These are phyloP conservation scores for Enteromius radiatus DNA, from an alignment of 2,797 vertebrate genomes.

Conservation along the genomic window DNA sequence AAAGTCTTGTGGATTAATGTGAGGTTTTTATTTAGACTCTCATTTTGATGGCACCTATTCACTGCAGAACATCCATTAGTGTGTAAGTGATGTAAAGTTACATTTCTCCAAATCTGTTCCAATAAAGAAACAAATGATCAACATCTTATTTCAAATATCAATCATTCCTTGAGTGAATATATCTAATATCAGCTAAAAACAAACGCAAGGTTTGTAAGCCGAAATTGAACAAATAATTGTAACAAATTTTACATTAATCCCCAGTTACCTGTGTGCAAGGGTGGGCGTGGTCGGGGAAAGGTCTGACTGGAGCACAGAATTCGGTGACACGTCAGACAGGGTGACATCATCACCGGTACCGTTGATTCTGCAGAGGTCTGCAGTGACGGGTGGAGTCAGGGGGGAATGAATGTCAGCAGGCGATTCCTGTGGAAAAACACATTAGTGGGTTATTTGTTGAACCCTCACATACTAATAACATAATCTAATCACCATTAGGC, in stretches of 20 bases:
- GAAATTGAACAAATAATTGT: neutral
- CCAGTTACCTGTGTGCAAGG: constrained; percentile 91
- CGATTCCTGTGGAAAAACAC: constrained; percentile 83
- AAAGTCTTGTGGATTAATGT: neutral
- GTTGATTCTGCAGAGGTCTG: constrained; percentile 88
- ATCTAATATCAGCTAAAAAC: neutral
- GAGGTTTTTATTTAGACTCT: neutral
- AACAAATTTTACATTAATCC: neutral
- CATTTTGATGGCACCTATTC: neutral
- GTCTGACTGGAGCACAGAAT: constrained; percentile 88
- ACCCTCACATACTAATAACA: neutral
- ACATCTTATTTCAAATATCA: neutral
- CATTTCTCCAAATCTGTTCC: neutral
- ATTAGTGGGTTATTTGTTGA: neutral
- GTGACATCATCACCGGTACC: constrained; percentile 89
- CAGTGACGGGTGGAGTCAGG: constrained; percentile 81
- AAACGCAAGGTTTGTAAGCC: too few relatives aligned
- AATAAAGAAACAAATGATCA: neutral
- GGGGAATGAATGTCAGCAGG: constrained; percentile 93
- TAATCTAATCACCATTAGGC: neutral
- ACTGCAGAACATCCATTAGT: neutral
- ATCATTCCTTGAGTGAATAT: neutral
- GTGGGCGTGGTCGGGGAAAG: constrained; percentile 91
- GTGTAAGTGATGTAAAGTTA: neutral
- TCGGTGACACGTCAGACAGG: constrained; percentile 87